phyloP scores from a whole-genome alignment of 2,888 invertebrate genomes.

The Drosophila mulleri region DNA sequence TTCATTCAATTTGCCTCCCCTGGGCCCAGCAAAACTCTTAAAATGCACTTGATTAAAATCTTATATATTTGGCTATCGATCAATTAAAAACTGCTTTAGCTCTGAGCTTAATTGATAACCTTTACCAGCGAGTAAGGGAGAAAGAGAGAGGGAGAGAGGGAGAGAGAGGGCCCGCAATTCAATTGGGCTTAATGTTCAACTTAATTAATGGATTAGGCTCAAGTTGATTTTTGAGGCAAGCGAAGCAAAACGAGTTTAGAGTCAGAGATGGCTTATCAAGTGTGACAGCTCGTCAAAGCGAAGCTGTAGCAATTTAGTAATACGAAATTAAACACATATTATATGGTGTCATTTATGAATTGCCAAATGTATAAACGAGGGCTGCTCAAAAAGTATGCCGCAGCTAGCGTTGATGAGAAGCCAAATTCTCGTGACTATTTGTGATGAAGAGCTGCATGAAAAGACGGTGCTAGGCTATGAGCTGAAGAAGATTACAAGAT shows the following conservation, averaged over 20 bases:
- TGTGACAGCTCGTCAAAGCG: not conserved
- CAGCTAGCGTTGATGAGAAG: too few relatives aligned
- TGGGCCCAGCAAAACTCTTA: slow-evolving; percentile 36
- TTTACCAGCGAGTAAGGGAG: slow-evolving; percentile 8
- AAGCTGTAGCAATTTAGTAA: not conserved
- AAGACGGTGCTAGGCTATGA: too few relatives aligned
- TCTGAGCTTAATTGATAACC: slow-evolving; percentile 59
- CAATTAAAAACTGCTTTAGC: slow-evolving; percentile 58
- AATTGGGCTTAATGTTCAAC: slow-evolving; percentile 59
- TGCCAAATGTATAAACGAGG: not conserved
- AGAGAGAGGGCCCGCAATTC: slow-evolving; percentile 6
- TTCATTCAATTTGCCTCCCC: slow-evolving; percentile 37
- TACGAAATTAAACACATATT: not conserved
- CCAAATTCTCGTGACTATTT: too few relatives aligned
- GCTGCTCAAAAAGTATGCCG: not conserved
- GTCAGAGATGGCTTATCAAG: not conserved
- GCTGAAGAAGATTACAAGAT: too few relatives aligned
- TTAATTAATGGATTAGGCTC: slow-evolving; percentile 68
- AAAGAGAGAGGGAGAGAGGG: not conserved
- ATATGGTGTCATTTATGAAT: not conserved
- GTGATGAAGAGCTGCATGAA: too few relatives aligned
- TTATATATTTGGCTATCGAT: slow-evolving; percentile 54
- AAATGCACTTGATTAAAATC: slow-evolving; percentile 57
- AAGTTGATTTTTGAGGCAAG: slow-evolving; percentile 15
- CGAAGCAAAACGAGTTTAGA: slow-evolving; percentile 4